A percentile compares a stretch with the other conserved stretches of the same genome.
Conservation (phyloP, 2,888 invertebrate species). For the Heliconius aoede region DNA sequence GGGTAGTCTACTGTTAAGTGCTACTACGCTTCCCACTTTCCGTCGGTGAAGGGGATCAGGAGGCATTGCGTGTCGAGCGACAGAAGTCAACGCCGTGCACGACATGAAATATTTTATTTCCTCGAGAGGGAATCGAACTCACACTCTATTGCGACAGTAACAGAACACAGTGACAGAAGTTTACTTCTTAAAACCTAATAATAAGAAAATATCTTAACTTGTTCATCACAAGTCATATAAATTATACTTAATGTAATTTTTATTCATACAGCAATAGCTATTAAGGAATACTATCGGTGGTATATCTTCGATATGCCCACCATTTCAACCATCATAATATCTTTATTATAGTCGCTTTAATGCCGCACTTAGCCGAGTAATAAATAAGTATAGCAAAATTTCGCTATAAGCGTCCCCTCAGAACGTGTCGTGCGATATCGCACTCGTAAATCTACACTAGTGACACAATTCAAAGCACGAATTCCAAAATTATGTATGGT, state of each 20-base stretch:
- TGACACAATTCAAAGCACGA: slow-evolving; percentile 57
- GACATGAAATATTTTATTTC: no score
- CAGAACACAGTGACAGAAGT: no score
- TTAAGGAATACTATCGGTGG: neutral
- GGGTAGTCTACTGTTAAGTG: no score
- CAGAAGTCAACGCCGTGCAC: no score
- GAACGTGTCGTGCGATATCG: slow-evolving; percentile 51
- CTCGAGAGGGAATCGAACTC: no score
- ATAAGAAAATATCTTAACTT: no score
- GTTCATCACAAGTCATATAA: neutral
- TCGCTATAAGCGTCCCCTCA: slow-evolving; percentile 45
- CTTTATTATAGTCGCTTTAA: slow-evolving; percentile 7
- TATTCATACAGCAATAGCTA: neutral
- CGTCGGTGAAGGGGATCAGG: no score
- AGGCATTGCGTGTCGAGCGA: no score
- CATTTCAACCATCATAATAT: slow-evolving; percentile 9
- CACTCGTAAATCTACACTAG: slow-evolving; percentile 54
- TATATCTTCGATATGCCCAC: neutral
- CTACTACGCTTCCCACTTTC: no score
- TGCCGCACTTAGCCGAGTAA: slow-evolving; percentile 31
- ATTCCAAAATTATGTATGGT: slow-evolving; percentile 34
- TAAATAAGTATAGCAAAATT: slow-evolving; percentile 39
- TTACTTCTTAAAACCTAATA: no score
- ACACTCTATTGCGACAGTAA: no score
- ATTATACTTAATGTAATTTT: neutral